phyloP scores from a whole-genome alignment of 2,797 vertebrate genomes.

The Anguilla megastoma region DNA sequence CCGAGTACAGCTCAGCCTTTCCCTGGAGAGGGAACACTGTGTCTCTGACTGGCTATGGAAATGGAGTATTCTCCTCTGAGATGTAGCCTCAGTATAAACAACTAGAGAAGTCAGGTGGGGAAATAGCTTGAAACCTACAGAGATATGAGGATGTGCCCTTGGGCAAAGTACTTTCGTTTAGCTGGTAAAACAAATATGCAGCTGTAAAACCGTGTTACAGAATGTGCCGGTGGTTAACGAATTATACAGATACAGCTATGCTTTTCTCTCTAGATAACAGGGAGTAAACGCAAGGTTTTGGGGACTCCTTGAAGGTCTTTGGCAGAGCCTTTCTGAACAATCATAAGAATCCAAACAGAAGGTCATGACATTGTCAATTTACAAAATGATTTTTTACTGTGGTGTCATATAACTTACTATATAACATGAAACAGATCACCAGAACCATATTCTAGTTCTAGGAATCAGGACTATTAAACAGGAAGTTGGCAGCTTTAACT shows the following conservation, averaged over 20 bases:
- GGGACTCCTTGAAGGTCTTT: not conserved
- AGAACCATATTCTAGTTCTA: not conserved
- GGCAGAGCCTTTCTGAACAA: not conserved
- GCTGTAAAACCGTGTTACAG: not conserved
- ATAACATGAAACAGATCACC: not conserved
- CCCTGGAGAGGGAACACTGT: slow-evolving; percentile 1
- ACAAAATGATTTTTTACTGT: not conserved
- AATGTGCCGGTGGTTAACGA: not conserved
- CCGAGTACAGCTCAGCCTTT: not conserved
- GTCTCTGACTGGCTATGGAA: not conserved
- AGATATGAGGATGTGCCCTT: not conserved
- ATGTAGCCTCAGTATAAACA: not conserved
- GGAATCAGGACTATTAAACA: not conserved
- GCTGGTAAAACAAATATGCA: not conserved
- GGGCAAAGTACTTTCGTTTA: not conserved
- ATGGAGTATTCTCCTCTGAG: not conserved
- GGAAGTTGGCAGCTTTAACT: not conserved
- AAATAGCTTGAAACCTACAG: not conserved
- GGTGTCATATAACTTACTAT: not conserved
- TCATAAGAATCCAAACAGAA: not conserved
- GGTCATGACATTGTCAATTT: not conserved
- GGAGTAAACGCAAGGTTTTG: not conserved
- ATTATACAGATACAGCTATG: not conserved
- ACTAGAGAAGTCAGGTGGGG: not conserved
- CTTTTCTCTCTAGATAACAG: not conserved